These are phyloP conservation scores for Gortyna flavago DNA, from an alignment of 2,888 invertebrate species.

Conservation along the genomic window DNA sequence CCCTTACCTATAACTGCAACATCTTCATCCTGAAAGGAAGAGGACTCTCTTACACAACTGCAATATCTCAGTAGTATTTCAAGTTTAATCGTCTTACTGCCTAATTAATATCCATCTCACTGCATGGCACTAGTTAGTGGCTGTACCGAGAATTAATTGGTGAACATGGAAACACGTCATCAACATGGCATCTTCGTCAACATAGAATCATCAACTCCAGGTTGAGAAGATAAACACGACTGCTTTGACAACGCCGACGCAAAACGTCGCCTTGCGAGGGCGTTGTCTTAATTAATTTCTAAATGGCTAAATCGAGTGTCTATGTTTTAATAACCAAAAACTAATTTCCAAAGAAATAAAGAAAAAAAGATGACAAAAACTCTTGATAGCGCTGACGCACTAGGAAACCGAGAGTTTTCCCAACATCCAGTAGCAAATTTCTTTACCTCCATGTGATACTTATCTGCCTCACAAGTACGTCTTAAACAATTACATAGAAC, in stretches of 20 bases:
- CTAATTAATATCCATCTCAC: no score
- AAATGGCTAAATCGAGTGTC: no score
- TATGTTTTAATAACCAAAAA: no score
- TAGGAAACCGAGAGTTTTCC: constrained; percentile 21
- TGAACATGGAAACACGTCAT: no score
- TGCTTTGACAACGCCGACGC: neutral
- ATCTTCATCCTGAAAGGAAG: no score
- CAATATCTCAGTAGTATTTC: no score
- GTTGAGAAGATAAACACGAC: neutral
- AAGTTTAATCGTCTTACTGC: no score
- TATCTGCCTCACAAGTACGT: constrained; percentile 50
- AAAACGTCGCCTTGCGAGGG: neutral
- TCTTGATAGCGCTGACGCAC: neutral
- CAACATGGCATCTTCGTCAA: neutral
- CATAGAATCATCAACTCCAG: no score
- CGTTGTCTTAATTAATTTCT: neutral
- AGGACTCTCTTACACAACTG: no score
- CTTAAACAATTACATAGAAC: constrained; percentile 62
- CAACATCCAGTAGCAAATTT: constrained; percentile 34
- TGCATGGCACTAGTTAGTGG: no score
- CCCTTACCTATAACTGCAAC: no score
- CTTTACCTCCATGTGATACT: constrained; percentile 49
- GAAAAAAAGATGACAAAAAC: neutral
- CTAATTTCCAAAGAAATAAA: neutral
- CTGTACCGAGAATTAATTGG: no score